phyloP scores from a whole-genome alignment of 30 jellyfish, hydroid and myxozoan species.

The Hydra vulgaris region DNA sequence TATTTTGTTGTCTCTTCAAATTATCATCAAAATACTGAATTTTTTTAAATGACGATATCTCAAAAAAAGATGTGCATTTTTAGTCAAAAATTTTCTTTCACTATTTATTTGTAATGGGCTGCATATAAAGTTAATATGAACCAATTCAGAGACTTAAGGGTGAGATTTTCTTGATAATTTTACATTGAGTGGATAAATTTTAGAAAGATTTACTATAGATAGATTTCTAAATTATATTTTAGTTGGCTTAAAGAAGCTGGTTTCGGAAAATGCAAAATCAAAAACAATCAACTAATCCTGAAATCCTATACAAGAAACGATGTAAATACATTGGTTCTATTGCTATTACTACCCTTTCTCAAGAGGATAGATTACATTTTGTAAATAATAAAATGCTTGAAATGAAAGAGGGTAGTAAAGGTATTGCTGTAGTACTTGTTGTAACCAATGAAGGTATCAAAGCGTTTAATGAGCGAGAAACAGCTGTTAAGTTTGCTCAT shows the following conservation, averaged over 20 bases:
- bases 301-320: constrained; percentile 7
- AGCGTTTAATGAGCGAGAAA: constrained; percentile 54
- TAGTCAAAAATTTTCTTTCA: no score
- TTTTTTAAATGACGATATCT: no score
- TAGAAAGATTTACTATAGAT: no score
- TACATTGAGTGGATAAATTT: no score
- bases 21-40: no score
- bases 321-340: constrained; percentile 76
- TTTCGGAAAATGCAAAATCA: neutral
- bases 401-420: constrained; percentile 66
- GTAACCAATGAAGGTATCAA: constrained; percentile 66
- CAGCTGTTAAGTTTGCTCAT: constrained; percentile 89
- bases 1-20: no score
- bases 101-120: no score
- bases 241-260: neutral
- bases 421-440: constrained; percentile 51
- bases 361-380: constrained; percentile 48
- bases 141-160: no score
- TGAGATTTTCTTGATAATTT: no score
- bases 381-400: constrained; percentile 66
- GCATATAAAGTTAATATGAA: no score
- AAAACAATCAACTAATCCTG: neutral
- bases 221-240: no score
- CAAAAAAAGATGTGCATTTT: no score
- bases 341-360: constrained; percentile 54